These are phyloP conservation scores for Bufo gargarizans DNA, from an alignment of 2,113 vertebrate species.

Conservation along the genomic window DNA sequence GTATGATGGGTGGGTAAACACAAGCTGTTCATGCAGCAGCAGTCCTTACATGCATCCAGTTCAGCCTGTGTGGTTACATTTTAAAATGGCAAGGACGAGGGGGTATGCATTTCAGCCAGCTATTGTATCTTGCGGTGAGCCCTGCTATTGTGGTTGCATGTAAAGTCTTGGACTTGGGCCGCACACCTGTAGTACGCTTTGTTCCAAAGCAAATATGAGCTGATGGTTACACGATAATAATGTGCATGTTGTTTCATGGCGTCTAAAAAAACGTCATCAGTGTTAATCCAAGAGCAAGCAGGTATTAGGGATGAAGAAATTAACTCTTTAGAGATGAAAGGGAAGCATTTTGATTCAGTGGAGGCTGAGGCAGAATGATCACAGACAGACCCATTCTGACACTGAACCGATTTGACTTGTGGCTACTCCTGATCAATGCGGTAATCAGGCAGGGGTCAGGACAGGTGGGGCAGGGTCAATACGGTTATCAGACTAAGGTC, in stretches of 20 bases:
- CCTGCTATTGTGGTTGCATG: not conserved
- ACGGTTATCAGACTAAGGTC: too few species aligned
- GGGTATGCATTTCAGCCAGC: not conserved
- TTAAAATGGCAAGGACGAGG: not conserved
- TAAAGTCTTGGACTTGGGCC: not conserved
- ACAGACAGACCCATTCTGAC: too few species aligned
- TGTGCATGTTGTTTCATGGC: conserved; percentile 10
- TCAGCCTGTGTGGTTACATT: conserved; percentile 18
- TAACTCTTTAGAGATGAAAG: not conserved
- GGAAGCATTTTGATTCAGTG: too few species aligned
- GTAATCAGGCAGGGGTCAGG: too few species aligned
- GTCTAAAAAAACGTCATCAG: not conserved
- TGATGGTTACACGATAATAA: conserved; percentile 20
- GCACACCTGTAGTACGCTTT: conserved; percentile 22
- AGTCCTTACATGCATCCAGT: not conserved
- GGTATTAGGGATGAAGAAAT: not conserved
- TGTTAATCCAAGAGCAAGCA: conserved; percentile 10
- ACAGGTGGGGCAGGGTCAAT: too few species aligned
- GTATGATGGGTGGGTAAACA: not conserved
- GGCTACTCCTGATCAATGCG: too few species aligned
- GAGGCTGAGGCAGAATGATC: too few species aligned
- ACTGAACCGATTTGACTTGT: too few species aligned
- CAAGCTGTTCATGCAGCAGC: not conserved
- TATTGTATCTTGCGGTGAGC: conserved; percentile 24
- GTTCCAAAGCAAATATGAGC: conserved; percentile 32